Percentiles rank a stretch among this genome's conserved stretches.
These are phyloP conservation scores for Rotaria macrura DNA, from an alignment of 2,888 invertebrate genomes.

Conservation along the genomic window DNA sequence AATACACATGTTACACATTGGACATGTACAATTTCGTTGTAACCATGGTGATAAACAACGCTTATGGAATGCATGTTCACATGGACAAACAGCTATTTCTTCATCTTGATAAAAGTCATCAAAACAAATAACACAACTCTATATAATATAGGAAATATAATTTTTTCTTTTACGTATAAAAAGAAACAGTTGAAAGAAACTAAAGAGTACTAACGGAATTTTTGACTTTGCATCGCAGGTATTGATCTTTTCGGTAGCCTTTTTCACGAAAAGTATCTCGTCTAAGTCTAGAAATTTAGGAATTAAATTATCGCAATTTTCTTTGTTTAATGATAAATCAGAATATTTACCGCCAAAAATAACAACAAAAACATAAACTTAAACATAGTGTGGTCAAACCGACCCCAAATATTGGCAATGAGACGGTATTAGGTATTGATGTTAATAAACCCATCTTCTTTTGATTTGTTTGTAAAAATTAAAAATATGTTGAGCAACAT, in stretches of 20 bases:
- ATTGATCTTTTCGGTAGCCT: conserved; percentile 4
- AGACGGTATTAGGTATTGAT: not conserved
- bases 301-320: not conserved
- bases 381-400: not conserved
- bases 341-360: not conserved
- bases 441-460: not conserved
- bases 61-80: not conserved
- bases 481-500: not conserved
- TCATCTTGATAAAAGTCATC: not conserved
- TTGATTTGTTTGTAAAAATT: not conserved
- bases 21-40: conserved; percentile 8
- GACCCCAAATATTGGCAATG: not conserved
- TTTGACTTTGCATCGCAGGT: not conserved
- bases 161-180: not conserved
- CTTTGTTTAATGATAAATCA: not conserved
- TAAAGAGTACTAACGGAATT: not conserved
- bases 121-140: not conserved
- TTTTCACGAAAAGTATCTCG: not conserved
- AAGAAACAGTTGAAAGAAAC: too few relatives aligned
- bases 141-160: not conserved
- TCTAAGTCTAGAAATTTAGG: not conserved
- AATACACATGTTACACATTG: not conserved
- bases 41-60: not conserved
- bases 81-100: not conserved
- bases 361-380: not conserved